Conservation (phyloP, 1,140 invertebrate genomes). For the Ceratina australensis region DNA sequence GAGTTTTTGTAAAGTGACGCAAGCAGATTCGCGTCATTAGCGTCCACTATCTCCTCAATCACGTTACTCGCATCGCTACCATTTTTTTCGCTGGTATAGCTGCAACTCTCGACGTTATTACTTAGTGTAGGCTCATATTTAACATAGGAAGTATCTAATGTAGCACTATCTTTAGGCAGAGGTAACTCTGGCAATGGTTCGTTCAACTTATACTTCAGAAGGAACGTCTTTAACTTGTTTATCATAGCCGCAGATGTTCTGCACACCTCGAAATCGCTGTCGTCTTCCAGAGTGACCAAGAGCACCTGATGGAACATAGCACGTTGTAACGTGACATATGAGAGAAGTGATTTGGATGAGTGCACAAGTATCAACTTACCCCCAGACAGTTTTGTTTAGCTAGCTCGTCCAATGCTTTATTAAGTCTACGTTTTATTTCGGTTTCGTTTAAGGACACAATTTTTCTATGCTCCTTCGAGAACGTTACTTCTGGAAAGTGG, state of each 20-base stretch:
- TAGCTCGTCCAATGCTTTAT: conserved; percentile 84
- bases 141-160: conserved; percentile 66
- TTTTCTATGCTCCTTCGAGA: conserved; percentile 88
- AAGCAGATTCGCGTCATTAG: conserved; percentile 82
- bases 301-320: conserved; percentile 75
- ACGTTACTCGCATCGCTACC: conserved; percentile 63
- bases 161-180: conserved; percentile 72
- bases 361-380: conserved; percentile 63
- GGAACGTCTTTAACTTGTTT: conserved; percentile 80
- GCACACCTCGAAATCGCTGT: conserved; percentile 86
- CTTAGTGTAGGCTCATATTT: conserved; percentile 51
- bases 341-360: too few relatives aligned
- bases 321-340: too few relatives aligned
- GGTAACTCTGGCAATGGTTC: conserved; percentile 70
- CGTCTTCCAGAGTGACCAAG: conserved; percentile 83
- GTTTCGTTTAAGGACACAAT: conserved; percentile 85
- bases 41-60: conserved; percentile 75
- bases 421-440: conserved; percentile 84
- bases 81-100: conserved; percentile 37
- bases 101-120: conserved; percentile 38
- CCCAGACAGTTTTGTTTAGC: conserved; percentile 84
- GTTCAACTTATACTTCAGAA: conserved; percentile 82
- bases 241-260: conserved; percentile 82
- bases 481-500: conserved; percentile 87
- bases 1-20: conserved; percentile 80